phyloP scores from a whole-genome alignment of 2,797 vertebrate genomes.

The Rhynchonycteris naso region DNA sequence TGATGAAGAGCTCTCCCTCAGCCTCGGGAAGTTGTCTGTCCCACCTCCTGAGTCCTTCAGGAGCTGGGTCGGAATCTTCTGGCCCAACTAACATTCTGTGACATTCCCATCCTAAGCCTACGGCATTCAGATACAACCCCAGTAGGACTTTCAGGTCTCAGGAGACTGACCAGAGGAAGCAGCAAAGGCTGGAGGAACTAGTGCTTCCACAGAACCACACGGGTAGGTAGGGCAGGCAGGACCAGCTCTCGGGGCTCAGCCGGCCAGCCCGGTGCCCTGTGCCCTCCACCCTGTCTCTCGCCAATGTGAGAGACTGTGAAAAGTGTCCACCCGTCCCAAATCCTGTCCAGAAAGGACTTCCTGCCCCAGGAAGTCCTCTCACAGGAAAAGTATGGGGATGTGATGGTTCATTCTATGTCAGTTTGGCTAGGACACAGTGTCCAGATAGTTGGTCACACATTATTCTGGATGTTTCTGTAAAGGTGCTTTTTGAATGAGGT shows the following conservation, averaged over 20 bases:
- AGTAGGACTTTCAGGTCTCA: background rate
- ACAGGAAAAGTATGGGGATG: background rate
- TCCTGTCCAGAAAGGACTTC: no score
- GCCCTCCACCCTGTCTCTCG: background rate
- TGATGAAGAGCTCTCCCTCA: background rate
- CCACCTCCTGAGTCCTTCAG: rapidly evolving
- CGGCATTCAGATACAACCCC: background rate
- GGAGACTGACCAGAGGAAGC: background rate
- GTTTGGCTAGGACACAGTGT: background rate
- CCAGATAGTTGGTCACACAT: background rate
- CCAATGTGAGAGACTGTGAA: background rate
- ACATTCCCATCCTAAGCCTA: background rate
- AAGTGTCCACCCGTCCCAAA: background rate
- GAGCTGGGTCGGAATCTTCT: background rate
- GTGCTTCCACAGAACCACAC: background rate
- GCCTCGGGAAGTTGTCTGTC: background rate
- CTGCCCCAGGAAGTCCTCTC: background rate
- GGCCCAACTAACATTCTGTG: background rate
- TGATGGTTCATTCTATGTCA: background rate
- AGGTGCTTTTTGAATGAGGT: background rate
- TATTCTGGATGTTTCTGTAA: background rate
- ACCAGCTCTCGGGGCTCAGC: background rate
- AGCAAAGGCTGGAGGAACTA: background rate
- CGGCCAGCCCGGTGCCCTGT: background rate
- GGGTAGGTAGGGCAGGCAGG: rapidly evolving